These are phyloP conservation scores for Pogona vitticeps DNA, from an alignment of 2,113 vertebrate genomes.

Conservation along the genomic window DNA sequence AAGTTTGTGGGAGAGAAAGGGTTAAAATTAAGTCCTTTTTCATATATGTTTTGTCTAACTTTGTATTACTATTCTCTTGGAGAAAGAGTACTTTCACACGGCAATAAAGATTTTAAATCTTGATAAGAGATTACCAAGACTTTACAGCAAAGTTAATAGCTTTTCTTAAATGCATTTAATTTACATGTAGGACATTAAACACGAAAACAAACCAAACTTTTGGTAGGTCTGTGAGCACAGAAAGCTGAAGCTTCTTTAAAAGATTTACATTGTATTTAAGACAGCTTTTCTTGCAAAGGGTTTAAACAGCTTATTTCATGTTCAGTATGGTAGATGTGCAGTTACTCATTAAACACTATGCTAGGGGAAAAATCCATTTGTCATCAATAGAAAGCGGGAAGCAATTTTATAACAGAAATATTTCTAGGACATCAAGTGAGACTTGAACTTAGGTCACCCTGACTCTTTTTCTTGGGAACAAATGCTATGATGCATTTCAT, in stretches of 20 bases:
- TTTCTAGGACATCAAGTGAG: not conserved
- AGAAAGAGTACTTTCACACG: slow-evolving; percentile 43
- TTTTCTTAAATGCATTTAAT: slow-evolving; percentile 35
- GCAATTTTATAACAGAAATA: not conserved
- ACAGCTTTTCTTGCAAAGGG: slow-evolving; percentile 1
- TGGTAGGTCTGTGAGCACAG: slow-evolving; percentile 3
- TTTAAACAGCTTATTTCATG: not conserved
- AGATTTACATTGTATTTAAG: slow-evolving; percentile 3
- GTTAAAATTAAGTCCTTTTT: slow-evolving; percentile 34
- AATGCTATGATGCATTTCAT: not conserved
- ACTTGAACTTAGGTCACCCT: not conserved
- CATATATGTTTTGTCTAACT: slow-evolving; percentile 16
- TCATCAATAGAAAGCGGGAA: not conserved
- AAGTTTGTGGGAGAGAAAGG: not conserved
- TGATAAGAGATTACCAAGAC: slow-evolving; percentile 39
- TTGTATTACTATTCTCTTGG: slow-evolving; percentile 22
- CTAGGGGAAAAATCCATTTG: fast-evolving
- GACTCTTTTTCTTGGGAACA: not conserved
- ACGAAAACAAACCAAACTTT: slow-evolving; percentile 37
- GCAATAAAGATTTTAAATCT: slow-evolving; percentile 38
- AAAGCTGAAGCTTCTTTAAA: slow-evolving; percentile 2
- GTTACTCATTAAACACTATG: not conserved
- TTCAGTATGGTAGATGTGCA: not conserved
- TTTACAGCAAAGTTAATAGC: slow-evolving; percentile 52
- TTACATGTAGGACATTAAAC: not conserved